These are phyloP conservation scores for Fulica atra DNA, from an alignment of 2,113 vertebrate species.

Conservation along the genomic window DNA sequence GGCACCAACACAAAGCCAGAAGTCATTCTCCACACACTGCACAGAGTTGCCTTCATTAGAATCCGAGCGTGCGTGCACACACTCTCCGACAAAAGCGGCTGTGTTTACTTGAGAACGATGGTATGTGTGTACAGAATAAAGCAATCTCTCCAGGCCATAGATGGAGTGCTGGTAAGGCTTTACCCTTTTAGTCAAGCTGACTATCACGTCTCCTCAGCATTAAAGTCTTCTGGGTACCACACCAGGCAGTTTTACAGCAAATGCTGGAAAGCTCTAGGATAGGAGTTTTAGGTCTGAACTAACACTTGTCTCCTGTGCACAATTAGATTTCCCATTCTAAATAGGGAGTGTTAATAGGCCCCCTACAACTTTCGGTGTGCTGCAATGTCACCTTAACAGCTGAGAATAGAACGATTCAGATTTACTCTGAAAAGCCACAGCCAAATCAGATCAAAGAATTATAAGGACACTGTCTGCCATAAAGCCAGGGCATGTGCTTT, in stretches of 20 bases:
- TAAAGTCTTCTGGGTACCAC: not conserved
- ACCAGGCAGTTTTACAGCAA: not conserved
- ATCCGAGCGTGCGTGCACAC: not conserved
- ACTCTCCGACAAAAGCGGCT: conserved; percentile 7
- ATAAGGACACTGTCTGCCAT: conserved; percentile 55
- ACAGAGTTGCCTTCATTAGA: not conserved
- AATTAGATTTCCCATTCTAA: not conserved
- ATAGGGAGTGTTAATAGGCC: not conserved
- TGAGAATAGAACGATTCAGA: conserved; percentile 62
- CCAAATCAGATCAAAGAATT: conserved; percentile 75
- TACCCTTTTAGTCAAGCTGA: conserved; percentile 41
- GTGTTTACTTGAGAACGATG: conserved; percentile 37
- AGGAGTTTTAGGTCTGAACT: not conserved
- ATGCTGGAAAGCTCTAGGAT: not conserved
- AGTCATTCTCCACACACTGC: conserved; percentile 23
- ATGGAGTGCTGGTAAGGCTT: conserved; percentile 58
- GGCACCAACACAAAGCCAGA: conserved; percentile 48
- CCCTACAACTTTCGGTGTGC: not conserved
- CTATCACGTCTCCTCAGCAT: not conserved
- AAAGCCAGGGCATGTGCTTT: conserved; percentile 62
- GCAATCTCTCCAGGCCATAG: conserved; percentile 60
- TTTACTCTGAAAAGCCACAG: conserved; percentile 66
- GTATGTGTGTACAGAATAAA: conserved; percentile 47
- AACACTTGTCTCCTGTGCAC: not conserved
- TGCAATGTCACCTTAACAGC: conserved; percentile 61